A percentile compares a stretch with the other conserved stretches of the same genome.
phyloP scores from a whole-genome alignment of 2,113 vertebrate species.

The Lophura nycthemera region DNA sequence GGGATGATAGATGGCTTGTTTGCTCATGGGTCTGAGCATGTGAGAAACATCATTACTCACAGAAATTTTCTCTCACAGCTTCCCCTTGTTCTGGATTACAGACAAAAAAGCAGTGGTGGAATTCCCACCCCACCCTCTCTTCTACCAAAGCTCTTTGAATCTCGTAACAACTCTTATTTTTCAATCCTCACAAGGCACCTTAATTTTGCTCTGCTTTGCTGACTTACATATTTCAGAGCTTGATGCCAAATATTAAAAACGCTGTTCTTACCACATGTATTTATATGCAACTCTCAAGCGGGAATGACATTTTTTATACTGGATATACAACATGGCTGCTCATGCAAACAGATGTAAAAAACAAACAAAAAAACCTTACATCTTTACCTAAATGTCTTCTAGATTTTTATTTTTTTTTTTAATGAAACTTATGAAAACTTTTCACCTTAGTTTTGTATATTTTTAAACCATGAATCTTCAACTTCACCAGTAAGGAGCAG shows the following conservation, averaged over 20 bases:
- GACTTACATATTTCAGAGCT: not conserved
- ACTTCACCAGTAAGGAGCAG: too few relatives aligned
- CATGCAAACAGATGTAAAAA: not conserved
- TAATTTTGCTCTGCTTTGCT: not conserved
- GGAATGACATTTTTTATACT: not conserved
- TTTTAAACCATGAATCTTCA: not conserved
- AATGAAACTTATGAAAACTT: not conserved
- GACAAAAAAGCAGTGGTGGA: not conserved
- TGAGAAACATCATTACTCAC: not conserved
- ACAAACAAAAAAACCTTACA: not conserved
- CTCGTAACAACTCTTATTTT: accelerated
- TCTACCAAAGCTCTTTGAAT: not conserved
- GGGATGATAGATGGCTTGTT: not conserved
- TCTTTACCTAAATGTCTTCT: not conserved
- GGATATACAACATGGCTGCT: not conserved
- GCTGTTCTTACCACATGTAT: not conserved
- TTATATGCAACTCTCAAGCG: not conserved
- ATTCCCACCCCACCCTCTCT: not conserved
- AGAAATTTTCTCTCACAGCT: not conserved
- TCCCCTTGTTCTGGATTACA: not conserved
- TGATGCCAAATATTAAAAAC: not conserved
- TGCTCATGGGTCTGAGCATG: not conserved
- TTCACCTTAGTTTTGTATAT: not conserved
- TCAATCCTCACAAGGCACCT: not conserved
- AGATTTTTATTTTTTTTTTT: not conserved